Conservation (phyloP, 2,797 vertebrate species). For the Tauraco hartlaubi region DNA sequence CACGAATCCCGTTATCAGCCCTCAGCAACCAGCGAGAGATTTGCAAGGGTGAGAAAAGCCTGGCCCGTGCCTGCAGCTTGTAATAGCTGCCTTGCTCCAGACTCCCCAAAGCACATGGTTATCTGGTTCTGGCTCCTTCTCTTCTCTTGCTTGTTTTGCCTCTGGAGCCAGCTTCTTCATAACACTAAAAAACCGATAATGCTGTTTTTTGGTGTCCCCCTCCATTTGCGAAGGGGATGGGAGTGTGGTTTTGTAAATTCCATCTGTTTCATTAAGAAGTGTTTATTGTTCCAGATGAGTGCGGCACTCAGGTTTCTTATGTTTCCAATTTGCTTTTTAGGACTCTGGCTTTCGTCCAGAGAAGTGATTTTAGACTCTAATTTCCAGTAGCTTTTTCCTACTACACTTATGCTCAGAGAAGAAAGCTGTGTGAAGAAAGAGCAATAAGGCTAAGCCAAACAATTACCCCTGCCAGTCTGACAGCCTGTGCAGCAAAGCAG, state of each 20-base stretch:
- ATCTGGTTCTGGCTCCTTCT: neutral
- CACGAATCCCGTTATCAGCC: neutral
- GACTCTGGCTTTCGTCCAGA: slow-evolving; percentile 39
- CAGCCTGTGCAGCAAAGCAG: neutral
- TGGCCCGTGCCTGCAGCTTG: neutral
- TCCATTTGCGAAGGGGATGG: neutral
- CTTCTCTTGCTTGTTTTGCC: neutral
- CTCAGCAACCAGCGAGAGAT: neutral
- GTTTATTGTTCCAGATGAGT: slow-evolving; percentile 61
- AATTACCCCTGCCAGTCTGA: neutral
- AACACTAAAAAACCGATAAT: neutral
- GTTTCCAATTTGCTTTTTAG: slow-evolving; percentile 65
- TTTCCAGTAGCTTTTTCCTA: slow-evolving; percentile 60
- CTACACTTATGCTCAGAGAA: neutral
- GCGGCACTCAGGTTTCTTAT: slow-evolving; percentile 51
- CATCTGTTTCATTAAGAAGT: slow-evolving; percentile 47
- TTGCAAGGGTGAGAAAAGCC: neutral
- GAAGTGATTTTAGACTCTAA: slow-evolving; percentile 39
- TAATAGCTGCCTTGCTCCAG: neutral
- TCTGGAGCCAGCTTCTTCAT: neutral
- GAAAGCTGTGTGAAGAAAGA: neutral
- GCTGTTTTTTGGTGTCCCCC: neutral
- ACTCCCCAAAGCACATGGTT: neutral
- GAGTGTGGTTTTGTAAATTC: neutral
- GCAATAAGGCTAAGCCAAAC: neutral